Evolutionary conservation across 2,888 invertebrate species (phyloP).

Genomic region (Hedychridium roseum): DNA sequence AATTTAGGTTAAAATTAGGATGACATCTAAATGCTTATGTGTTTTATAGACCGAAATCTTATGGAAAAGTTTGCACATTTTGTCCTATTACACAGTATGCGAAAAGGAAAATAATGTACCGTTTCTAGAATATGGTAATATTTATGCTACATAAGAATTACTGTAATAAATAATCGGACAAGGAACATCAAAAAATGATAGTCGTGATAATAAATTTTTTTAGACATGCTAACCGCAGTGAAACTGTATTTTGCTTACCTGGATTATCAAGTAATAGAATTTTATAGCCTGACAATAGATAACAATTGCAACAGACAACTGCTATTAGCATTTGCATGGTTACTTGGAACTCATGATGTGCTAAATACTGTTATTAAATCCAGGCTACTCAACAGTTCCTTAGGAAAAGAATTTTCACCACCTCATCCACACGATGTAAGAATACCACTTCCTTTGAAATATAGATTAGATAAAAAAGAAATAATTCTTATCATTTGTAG

Average conservation of each 20-base stretch:
- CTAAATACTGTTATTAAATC: conserved; percentile 36
- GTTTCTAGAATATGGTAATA: conserved; percentile 38
- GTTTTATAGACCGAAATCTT: conserved; percentile 36
- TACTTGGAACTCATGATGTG: conserved; percentile 49
- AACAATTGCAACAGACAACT: conserved; percentile 48
- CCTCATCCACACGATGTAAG: conserved; percentile 12
- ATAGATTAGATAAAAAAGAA: not conserved
- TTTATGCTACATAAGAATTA: not conserved
- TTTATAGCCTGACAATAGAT: conserved; percentile 50
- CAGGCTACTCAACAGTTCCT: conserved; percentile 40
- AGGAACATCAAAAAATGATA: not conserved
- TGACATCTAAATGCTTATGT: conserved; percentile 18
- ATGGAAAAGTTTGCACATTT: conserved; percentile 48
- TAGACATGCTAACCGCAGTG: conserved; percentile 43
- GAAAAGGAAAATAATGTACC: conserved; percentile 27
- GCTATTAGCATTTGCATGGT: conserved; percentile 58
- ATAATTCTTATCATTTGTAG: not conserved
- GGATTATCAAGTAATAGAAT: conserved; percentile 54
- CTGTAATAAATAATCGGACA: not conserved
- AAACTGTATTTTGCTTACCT: conserved; percentile 56
- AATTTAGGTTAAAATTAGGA: conserved; percentile 4
- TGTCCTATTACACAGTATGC: conserved; percentile 32
- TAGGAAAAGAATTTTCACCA: conserved; percentile 49
- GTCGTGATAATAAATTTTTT: conserved; percentile 7
- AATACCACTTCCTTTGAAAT: not conserved